Conservation (phyloP, 37 sponge, comb jelly and placozoan species). For the Oopsacas minuta region DNA sequence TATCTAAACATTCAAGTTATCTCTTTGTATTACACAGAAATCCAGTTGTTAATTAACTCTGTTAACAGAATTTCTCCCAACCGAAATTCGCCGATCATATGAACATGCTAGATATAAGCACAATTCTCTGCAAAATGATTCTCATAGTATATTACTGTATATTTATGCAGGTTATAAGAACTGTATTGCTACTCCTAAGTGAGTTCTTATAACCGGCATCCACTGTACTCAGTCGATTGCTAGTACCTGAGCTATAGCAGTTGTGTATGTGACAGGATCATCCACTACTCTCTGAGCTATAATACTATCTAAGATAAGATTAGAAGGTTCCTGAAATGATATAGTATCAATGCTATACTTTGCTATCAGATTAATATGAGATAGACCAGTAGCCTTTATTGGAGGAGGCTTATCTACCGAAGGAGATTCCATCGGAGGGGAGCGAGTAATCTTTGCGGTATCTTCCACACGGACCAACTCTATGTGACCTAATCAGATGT, state of each 20-base stretch:
- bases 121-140: too few species aligned
- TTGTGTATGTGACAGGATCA: neutral
- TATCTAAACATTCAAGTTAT: too few species aligned
- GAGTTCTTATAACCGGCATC: too few species aligned
- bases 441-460: neutral
- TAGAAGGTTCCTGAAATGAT: neutral
- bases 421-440: neutral
- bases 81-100: too few species aligned
- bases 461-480: neutral
- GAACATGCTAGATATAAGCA: too few species aligned
- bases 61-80: too few species aligned
- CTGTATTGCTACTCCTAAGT: too few species aligned
- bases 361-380: neutral
- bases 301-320: neutral
- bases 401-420: neutral
- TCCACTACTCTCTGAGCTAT: neutral
- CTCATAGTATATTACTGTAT: too few species aligned
- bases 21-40: too few species aligned
- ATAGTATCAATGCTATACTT: neutral
- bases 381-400: neutral
- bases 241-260: neutral
- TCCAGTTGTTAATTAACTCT: too few species aligned
- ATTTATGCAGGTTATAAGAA: too few species aligned
- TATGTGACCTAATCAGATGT: neutral
- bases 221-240: too few species aligned